Percentiles rank a stretch among this genome's conserved stretches.
phyloP scores from a whole-genome alignment of 2,797 vertebrate species.

The Sphenopsis melanotis region DNA sequence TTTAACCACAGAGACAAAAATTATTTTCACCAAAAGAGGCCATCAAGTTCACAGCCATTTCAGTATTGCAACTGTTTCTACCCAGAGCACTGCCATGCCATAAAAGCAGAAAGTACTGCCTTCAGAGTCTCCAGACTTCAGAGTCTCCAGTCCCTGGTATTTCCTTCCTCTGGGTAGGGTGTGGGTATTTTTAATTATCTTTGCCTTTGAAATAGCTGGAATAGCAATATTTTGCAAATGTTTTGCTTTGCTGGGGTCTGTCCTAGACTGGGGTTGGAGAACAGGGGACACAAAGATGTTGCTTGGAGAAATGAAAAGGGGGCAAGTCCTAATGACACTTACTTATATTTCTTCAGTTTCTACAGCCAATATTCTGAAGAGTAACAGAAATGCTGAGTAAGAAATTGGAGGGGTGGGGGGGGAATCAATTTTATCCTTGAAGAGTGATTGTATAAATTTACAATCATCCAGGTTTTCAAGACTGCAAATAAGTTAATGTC shows the following conservation, averaged over 20 bases:
- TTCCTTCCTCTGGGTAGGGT: not conserved
- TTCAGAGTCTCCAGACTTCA: not conserved
- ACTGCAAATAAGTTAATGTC: accelerated
- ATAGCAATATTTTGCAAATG: not conserved
- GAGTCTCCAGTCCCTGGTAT: not conserved
- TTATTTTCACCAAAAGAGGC: not conserved
- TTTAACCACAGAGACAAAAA: not conserved
- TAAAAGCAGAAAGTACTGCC: not conserved
- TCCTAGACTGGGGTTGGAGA: not conserved
- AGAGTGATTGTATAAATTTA: not conserved
- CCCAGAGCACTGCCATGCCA: not conserved
- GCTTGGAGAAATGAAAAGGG: not conserved
- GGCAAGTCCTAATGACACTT: not conserved
- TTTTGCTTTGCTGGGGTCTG: not conserved
- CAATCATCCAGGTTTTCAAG: not conserved
- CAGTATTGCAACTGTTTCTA: not conserved
- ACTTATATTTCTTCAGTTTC: not conserved
- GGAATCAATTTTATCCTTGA: not conserved
- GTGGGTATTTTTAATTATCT: not conserved
- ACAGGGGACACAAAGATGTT: not conserved
- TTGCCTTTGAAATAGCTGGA: not conserved
- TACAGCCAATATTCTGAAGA: not conserved
- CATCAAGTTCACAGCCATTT: not conserved
- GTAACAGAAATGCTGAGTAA: not conserved
- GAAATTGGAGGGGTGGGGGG: not conserved